Evolutionary conservation across 2,797 vertebrate genomes (phyloP).

Genomic region (Phalloptychus januarius): DNA sequence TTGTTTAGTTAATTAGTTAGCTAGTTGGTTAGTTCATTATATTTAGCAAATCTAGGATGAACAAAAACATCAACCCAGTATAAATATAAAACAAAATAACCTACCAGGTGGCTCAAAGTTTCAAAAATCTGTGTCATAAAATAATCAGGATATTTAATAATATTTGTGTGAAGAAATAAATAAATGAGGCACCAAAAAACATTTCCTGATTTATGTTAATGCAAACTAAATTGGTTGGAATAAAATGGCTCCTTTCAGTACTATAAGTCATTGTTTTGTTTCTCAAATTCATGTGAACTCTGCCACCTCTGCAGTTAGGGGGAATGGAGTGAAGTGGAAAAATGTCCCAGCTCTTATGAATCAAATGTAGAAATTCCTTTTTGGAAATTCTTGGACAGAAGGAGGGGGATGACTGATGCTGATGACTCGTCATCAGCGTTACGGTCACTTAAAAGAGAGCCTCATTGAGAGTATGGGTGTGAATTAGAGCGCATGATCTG

Average conservation of each 20-base stretch:
- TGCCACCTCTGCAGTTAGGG: background rate
- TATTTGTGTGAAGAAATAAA: background rate
- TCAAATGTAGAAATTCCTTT: background rate
- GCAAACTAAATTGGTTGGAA: background rate
- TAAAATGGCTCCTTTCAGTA: background rate
- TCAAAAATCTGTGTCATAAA: background rate
- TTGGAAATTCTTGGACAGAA: slow-evolving; percentile 1
- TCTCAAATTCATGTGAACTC: background rate
- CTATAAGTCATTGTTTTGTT: background rate
- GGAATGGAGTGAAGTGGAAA: background rate
- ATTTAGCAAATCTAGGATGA: background rate
- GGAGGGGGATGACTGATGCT: too few relatives aligned
- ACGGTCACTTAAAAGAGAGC: background rate
- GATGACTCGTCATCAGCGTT: background rate
- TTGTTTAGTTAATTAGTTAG: background rate
- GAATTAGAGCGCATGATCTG: background rate
- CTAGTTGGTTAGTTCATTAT: background rate
- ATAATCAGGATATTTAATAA: background rate
- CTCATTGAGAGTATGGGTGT: background rate
- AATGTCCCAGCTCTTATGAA: background rate
- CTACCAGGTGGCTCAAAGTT: background rate
- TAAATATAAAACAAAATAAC: background rate
- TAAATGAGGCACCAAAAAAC: background rate
- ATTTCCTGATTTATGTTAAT: background rate
- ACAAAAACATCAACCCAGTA: background rate